Evolutionary conservation across 1,140 invertebrate species (phyloP).

Genomic region (Hyles euphorbiae): DNA sequence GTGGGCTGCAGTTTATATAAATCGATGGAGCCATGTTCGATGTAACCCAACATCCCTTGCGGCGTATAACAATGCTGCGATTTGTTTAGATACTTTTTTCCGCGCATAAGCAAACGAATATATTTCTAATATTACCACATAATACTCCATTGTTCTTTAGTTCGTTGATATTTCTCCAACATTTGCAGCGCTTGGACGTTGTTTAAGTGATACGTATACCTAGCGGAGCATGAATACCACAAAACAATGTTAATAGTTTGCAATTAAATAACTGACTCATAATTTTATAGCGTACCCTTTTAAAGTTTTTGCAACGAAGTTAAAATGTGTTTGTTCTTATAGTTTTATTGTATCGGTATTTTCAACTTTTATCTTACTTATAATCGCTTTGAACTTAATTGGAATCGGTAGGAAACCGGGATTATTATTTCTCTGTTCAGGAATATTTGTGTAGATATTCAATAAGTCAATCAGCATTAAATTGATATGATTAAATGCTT

Average conservation of each 20-base stretch:
- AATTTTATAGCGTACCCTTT: too few relatives aligned
- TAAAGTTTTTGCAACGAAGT: too few relatives aligned
- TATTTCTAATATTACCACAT: conserved; percentile 74
- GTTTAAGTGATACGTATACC: conserved; percentile 58
- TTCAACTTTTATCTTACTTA: too few relatives aligned
- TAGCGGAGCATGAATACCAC: conserved; percentile 50
- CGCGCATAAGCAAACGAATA: conserved; percentile 68
- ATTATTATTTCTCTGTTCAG: background rate
- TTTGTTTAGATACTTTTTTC: conserved; percentile 73
- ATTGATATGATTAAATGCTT: too few relatives aligned
- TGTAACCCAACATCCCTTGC: conserved; percentile 29
- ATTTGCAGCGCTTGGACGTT: conserved; percentile 58
- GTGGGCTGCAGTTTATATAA: too few relatives aligned
- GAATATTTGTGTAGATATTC: too few relatives aligned
- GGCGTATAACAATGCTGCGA: conserved; percentile 62
- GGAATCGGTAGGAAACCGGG: background rate
- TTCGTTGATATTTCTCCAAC: conserved; percentile 62
- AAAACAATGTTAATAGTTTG: conserved; percentile 39
- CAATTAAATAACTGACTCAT: conserved; percentile 25
- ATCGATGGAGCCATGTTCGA: too few relatives aligned
- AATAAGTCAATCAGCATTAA: too few relatives aligned
- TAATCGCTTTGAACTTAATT: background rate
- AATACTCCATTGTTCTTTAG: conserved; percentile 71
- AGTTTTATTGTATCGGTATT: conserved; percentile 1
- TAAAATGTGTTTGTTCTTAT: too few relatives aligned